Evolutionary conservation across 2,113 vertebrate species (phyloP), one percentile per base, ranked within the genome.

Genomic region (Burhinus bistriatus): DNA sequence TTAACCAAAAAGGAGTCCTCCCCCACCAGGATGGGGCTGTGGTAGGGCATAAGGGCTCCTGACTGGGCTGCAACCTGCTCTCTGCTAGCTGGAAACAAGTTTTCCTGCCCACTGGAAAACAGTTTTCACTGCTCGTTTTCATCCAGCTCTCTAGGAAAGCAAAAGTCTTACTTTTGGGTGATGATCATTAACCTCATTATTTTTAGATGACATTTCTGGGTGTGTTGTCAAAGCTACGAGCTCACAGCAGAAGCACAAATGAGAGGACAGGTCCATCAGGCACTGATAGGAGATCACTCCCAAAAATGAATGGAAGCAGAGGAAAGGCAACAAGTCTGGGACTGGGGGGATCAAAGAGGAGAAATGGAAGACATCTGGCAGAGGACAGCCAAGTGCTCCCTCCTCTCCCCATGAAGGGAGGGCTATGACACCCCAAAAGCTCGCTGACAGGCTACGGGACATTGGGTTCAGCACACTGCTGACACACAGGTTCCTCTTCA

Each of bases 401-500:
- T 65, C 26, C n/a, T 61, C 11, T 91, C 54, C 40, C 44, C 51
- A 32, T 36, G 49, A 34, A 2, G 29, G 20, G 11, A 5, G 9
- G 25, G 34, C 52, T 64, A 0, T 26, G 18, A 72, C 54, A 69
- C 29, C 78, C 55, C 40, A 57, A 18, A 88, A 59, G 22, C 32
- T 87, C 2, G 0, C 34, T 34, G 21, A 12, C 1, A 1, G 17
- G n/a, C 65, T 20, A 7, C 15, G 22, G 65, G 42, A 44, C 32
- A 7, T 6, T 1, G 12, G 19, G 36, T 52, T 44, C 58, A 23
- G 12, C 64, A 16, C 4, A 0, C 19, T 3, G 0, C 27, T 61
- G 45, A 29, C 45, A 34, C 0, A 0, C 44, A 26, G 29, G 47
- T 34, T 83, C 62, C 45, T 54, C 71, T 29, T n/a, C 20, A 22